Evolutionary conservation across 2,888 invertebrate species (phyloP), one percentile per base, ranked within the genome.

Genomic region (Ennomos quercinarius): DNA sequence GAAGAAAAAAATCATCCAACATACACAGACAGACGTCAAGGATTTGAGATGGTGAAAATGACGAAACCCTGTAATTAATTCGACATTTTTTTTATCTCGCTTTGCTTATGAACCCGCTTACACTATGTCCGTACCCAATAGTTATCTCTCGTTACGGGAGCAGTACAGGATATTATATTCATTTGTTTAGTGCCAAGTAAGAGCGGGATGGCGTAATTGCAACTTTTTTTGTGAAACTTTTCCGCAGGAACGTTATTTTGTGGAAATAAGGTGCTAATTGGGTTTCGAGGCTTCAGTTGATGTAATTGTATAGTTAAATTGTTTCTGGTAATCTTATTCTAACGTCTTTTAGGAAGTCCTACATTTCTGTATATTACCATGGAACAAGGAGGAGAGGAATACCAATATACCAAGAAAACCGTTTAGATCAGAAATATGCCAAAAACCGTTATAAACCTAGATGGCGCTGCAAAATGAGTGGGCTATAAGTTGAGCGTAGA

Each of bases 121-220:
- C 6, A 44, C 10, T 52, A 3, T 11, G 40, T 41, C 52, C 56
- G 45, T 10, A 1, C 46, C 42, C 38, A 2, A 40, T 40, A 51
- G 51, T 58, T 63, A 56, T 51, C 44, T 45, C 52, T 47, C 42
- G n/a, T 61, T 39, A 40, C 46, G 41, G 11, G 49, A 51, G 35
- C 34, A 48, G 46, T 48, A 55, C 46, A 52, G 58, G 54, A 55
- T 51, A 62, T 58, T 44, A 55, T 58, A 55, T 56, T 52, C 44
- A 63, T 63, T 56, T 50, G 45, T 56, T 56, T 50, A 47, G 40
- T 47, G 49, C 48, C 45, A 56, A 39, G 44, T 50, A 27, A 27
- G 27, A 27, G 27, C 4, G 37, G 37, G 43, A 50, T 35, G 13
- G 39, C 44, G 9, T 49, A 46, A 53, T 38, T 43, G 52, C 54